These are phyloP conservation scores for Danio choprae DNA, from an alignment of 2,797 vertebrate genomes.

Conservation along the genomic window DNA sequence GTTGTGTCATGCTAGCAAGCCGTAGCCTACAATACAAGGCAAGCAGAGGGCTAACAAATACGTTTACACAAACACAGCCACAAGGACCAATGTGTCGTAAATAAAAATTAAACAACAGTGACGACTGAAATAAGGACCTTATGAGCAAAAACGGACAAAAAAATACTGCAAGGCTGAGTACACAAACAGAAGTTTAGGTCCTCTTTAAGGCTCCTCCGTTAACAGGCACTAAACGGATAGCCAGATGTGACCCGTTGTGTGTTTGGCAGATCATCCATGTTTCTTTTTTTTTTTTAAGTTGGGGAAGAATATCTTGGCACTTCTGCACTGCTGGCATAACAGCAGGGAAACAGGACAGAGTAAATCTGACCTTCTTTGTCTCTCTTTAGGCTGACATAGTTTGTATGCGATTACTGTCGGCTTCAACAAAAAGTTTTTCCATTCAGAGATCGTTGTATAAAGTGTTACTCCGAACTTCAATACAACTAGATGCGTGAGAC, in stretches of 20 bases:
- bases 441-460: background rate
- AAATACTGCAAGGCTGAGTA: conserved; percentile 46
- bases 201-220: conserved; percentile 34
- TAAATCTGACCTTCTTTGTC: conserved; percentile 4
- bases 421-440: background rate
- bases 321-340: conserved; percentile 41
- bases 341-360: conserved; percentile 10
- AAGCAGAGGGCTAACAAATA: conserved; percentile 46
- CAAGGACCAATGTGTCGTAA: conserved; percentile 26
- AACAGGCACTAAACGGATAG: conserved; percentile 46
- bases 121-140: conserved; percentile 8
- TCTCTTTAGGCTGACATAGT: conserved; percentile 4
- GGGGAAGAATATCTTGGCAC: conserved; percentile 42
- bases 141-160: conserved; percentile 31
- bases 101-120: background rate
- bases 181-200: conserved; percentile 33
- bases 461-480: conserved; percentile 25
- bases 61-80: conserved; percentile 40
- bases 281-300: conserved; percentile 28
- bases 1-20: conserved; percentile 44
- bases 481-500: background rate
- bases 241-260: conserved; percentile 32
- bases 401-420: conserved; percentile 1
- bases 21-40: conserved; percentile 36
- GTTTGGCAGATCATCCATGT: conserved; percentile 42